phyloP scores from a whole-genome alignment of 2,113 vertebrate genomes.

The Erpornis zantholeuca region DNA sequence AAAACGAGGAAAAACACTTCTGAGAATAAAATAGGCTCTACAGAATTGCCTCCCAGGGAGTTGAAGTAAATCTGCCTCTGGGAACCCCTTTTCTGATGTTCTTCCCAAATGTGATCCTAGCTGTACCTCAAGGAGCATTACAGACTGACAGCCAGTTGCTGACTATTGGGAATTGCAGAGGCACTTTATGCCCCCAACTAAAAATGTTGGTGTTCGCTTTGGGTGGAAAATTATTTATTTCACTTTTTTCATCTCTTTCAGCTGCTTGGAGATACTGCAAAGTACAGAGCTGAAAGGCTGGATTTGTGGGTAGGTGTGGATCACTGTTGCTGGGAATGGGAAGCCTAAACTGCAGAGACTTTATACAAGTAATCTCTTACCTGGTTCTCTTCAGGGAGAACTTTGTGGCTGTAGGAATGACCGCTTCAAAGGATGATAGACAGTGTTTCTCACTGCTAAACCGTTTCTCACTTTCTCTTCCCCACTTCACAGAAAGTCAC shows the following conservation, averaged over 20 bases:
- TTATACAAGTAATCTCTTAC: not conserved
- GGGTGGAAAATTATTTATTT: not conserved
- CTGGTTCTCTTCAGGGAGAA: not conserved
- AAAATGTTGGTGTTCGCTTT: not conserved
- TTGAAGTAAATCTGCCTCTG: not conserved
- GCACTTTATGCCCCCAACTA: not conserved
- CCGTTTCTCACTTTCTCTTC: not conserved
- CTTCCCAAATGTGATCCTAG: not conserved
- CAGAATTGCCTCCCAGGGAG: not conserved
- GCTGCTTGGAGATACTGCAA: constrained; percentile 73
- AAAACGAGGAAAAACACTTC: not conserved
- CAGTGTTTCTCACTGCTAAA: not conserved
- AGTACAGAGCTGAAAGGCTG: constrained; percentile 68
- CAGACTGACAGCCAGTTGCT: not conserved
- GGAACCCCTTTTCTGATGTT: not conserved
- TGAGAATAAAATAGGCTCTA: not conserved
- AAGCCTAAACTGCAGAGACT: not conserved
- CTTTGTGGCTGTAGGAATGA: not conserved
- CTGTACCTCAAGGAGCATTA: not conserved
- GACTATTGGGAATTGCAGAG: not conserved
- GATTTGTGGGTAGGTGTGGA: constrained; percentile 73
- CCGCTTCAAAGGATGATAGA: not conserved
- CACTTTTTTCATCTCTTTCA: not conserved
- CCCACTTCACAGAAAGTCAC: constrained; percentile 57
- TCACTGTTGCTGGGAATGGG: not conserved